phyloP scores from a whole-genome alignment of 2,113 vertebrate genomes.

The Furnarius figulus region DNA sequence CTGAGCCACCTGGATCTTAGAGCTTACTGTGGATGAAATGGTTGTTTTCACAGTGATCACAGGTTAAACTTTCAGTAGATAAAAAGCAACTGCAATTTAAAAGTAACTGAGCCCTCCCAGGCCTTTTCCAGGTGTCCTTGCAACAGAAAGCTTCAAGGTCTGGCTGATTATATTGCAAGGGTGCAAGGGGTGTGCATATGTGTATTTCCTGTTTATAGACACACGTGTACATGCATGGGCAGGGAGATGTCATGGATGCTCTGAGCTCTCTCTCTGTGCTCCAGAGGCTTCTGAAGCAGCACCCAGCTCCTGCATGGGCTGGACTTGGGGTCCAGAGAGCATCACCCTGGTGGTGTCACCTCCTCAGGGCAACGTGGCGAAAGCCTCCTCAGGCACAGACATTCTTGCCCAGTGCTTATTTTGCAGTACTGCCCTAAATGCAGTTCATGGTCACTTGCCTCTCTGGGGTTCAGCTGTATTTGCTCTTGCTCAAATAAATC shows the following conservation, averaged over 20 bases:
- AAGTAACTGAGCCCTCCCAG: background rate
- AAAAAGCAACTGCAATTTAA: background rate
- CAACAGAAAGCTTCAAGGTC: background rate
- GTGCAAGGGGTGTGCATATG: too few species aligned
- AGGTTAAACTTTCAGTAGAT: background rate
- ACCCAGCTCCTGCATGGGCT: accelerated
- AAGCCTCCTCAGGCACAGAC: accelerated
- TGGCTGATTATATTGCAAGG: background rate
- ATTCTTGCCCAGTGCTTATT: background rate
- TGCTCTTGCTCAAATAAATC: background rate
- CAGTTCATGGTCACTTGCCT: background rate
- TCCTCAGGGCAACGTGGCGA: background rate
- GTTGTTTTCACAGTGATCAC: background rate
- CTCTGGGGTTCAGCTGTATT: background rate
- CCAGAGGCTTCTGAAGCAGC: background rate
- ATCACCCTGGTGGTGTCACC: background rate
- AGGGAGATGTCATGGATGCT: background rate
- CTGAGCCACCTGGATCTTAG: background rate
- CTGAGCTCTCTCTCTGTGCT: background rate
- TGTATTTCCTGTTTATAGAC: too few species aligned
- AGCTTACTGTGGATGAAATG: background rate
- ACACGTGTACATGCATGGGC: accelerated
- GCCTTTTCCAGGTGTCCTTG: background rate
- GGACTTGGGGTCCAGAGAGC: accelerated
- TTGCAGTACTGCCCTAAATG: background rate